phyloP scores from a whole-genome alignment of 2,113 vertebrate genomes.

The Empidonax traillii region DNA sequence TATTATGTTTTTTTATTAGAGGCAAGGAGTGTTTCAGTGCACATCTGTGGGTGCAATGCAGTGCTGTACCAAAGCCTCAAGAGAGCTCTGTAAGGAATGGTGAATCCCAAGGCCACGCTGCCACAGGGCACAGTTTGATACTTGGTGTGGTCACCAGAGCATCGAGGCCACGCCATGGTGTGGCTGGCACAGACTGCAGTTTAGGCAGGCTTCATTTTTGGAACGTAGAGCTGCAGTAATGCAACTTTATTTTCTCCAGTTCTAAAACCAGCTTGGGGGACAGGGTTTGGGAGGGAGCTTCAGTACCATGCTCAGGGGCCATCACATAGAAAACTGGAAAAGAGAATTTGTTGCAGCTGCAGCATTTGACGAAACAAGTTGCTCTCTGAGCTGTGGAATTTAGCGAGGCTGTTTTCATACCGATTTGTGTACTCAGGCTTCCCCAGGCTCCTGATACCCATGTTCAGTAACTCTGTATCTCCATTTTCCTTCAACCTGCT shows the following conservation, averaged over 20 bases:
- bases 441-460: background rate
- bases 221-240: background rate
- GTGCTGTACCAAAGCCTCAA: background rate
- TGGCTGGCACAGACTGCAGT: background rate
- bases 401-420: background rate
- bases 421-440: background rate
- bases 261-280: background rate
- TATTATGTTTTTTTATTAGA: background rate
- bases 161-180: fast-evolving
- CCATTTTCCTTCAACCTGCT: background rate
- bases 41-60: fast-evolving
- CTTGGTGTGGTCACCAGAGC: background rate
- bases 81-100: background rate
- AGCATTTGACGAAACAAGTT: background rate
- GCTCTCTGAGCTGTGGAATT: background rate
- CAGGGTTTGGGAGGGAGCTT: background rate
- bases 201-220: background rate
- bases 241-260: background rate
- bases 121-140: background rate
- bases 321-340: background rate
- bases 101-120: background rate
- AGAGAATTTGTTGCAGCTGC: background rate
- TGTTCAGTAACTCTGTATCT: background rate
- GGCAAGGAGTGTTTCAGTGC: background rate
- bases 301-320: background rate